Percentiles rank a stretch among this genome's conserved stretches.
These are phyloP conservation scores for Chrysolina haemoptera DNA, from an alignment of 2,888 invertebrate species.

Conservation along the genomic window DNA sequence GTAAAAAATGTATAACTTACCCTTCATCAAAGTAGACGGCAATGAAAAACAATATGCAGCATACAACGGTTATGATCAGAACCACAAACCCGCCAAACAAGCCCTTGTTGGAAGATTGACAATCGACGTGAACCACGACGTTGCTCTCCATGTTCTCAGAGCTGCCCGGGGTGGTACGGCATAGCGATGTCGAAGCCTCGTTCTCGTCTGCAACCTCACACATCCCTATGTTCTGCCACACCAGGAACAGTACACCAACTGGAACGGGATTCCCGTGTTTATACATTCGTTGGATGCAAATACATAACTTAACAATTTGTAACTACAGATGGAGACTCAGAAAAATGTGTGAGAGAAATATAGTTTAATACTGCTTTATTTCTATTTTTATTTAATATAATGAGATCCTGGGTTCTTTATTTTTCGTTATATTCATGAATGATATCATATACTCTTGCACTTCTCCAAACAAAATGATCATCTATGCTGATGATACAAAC, in stretches of 20 bases:
- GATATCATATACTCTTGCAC: too few relatives aligned
- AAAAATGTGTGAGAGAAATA: too few relatives aligned
- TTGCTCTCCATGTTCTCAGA: conserved; percentile 60
- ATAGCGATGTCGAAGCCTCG: conserved; percentile 53
- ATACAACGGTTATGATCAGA: conserved; percentile 73
- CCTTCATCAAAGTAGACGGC: conserved; percentile 70
- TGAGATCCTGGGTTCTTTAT: too few relatives aligned
- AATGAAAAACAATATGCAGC: conserved; percentile 76
- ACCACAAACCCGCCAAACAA: conserved; percentile 77
- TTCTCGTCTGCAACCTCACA: conserved; percentile 66
- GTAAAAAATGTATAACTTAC: conserved; percentile 60
- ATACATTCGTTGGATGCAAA: background rate
- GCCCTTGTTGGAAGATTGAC: conserved; percentile 83
- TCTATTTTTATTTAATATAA: too few relatives aligned
- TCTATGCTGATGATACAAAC: too few relatives aligned
- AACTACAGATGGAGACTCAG: background rate
- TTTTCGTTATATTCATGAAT: too few relatives aligned
- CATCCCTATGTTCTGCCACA: conserved; percentile 82
- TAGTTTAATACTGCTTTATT: too few relatives aligned
- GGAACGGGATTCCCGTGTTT: conserved; percentile 53
- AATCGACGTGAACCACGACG: conserved; percentile 75
- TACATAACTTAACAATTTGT: background rate
- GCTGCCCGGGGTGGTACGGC: conserved; percentile 52
- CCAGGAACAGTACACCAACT: conserved; percentile 82
- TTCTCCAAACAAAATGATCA: too few relatives aligned